Percentiles rank a stretch among this genome's conserved stretches.
These are phyloP conservation scores for Coptodon bakossiorum DNA, from an alignment of 2,113 vertebrate species.

Conservation along the genomic window DNA sequence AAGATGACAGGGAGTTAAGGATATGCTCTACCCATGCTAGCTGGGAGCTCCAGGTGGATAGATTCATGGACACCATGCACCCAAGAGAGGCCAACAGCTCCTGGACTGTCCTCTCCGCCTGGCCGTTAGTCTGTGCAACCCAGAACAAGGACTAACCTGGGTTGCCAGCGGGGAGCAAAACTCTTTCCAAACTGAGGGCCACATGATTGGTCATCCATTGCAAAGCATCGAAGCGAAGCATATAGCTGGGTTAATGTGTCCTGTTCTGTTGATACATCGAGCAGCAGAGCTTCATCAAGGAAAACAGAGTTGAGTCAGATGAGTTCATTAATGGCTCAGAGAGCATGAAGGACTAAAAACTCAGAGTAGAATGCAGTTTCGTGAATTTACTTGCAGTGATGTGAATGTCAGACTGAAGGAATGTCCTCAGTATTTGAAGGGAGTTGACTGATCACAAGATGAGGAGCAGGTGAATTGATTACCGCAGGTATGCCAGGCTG, in stretches of 20 bases:
- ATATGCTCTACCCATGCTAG: neutral
- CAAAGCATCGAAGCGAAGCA: neutral
- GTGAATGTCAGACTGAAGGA: neutral
- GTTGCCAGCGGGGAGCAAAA: neutral
- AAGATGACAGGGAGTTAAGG: neutral
- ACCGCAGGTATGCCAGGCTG: neutral
- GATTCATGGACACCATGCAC: neutral
- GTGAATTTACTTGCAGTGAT: neutral
- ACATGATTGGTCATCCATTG: neutral
- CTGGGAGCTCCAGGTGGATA: rapidly evolving
- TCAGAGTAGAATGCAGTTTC: rapidly evolving
- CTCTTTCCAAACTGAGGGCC: neutral
- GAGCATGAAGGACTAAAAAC: neutral
- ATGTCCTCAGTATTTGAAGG: neutral
- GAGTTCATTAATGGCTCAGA: neutral
- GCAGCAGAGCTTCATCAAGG: neutral
- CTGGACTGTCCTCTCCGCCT: neutral
- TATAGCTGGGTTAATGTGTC: neutral
- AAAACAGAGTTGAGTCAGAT: neutral
- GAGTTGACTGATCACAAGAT: neutral
- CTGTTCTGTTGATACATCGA: neutral
- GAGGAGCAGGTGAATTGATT: neutral
- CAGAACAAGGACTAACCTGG: neutral
- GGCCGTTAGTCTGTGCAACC: neutral
- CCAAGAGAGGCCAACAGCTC: neutral